Evolutionary conservation across 2,797 vertebrate species (phyloP).

Genomic region (Leuciscus waleckii): DNA sequence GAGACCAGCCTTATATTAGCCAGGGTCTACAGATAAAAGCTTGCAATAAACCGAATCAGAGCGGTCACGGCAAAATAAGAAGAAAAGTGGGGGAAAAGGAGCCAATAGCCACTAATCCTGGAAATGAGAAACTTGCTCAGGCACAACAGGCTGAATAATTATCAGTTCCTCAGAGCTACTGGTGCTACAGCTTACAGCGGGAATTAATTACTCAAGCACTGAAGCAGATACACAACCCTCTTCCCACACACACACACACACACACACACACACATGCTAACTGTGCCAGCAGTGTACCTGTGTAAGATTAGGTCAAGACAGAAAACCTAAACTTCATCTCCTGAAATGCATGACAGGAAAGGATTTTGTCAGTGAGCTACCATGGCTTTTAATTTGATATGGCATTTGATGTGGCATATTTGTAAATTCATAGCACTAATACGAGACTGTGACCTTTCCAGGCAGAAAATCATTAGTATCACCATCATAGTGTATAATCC

Average conservation of each 20-base stretch:
- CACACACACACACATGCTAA: not conserved
- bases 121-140: conserved; percentile 74
- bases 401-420: conserved; percentile 25
- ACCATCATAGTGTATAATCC: conserved; percentile 34
- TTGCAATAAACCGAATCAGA: conserved; percentile 32
- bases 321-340: conserved; percentile 5
- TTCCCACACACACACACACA: not conserved
- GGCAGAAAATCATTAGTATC: conserved; percentile 42
- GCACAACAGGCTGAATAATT: conserved; percentile 58
- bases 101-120: conserved; percentile 61
- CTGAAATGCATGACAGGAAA: conserved; percentile 10
- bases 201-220: conserved; percentile 51
- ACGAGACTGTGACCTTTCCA: conserved; percentile 37
- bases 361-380: not conserved
- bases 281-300: not conserved
- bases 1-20: conserved; percentile 1
- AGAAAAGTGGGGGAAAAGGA: not conserved
- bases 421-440: not conserved
- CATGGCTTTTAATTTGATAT: conserved; percentile 26
- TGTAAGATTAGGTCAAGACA: conserved; percentile 20
- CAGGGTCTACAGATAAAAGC: conserved; percentile 23
- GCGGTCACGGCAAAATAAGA: not conserved
- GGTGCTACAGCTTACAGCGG: conserved; percentile 12
- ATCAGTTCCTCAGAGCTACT: conserved; percentile 34
- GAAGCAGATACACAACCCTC: conserved; percentile 7